Evolutionary conservation across 2,888 invertebrate species (phyloP), one percentile per base, ranked within the genome.

Genomic region (Agonopterix alstromeriana): DNA sequence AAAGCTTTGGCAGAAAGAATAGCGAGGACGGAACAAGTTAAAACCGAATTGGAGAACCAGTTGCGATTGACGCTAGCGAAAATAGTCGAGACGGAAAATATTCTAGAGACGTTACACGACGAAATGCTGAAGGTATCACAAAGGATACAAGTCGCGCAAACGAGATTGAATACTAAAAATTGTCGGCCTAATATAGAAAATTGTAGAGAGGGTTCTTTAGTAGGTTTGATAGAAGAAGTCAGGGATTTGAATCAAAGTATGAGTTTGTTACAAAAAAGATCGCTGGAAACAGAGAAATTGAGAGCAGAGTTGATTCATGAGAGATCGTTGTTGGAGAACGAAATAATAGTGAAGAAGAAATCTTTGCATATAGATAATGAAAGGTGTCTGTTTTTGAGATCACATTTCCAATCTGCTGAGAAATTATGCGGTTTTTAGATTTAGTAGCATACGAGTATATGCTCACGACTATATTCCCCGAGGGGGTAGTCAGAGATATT

Each of bases 1-100:
- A 90, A 92, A 42, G 93, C 94, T 0, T 77, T 97, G 49, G 90
- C 91, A 5, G 90, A 92, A 56, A 90, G 95, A 46, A 93, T 96
- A 45, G 92, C 93, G 4, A 92, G 94, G 61, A 93, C 94, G 0
- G 93, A 95, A 70, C 94, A 95, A 76, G 92, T 94, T 9, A 90
- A 94, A 56, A 90, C 87, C 2, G 90, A 91, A 61, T 79, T 97
- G 56, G 94, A 94, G 70, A 91, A 92, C 53, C 94, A 95, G 66
- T 76, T 94, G 35, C 82, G 90, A 53, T 82, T 65, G 90, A 82
- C 82, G 0, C 45, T 88, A 43, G 56, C 68, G 7, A 88, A 87
- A 53, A 88, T 87, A 10, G 79, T 76, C 0, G 87, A 88, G 51
- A 82, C 82, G 0, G 88, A 88, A 52, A 87, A 87, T 35, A 79